A percentile compares a stretch with the other conserved stretches of the same genome.
These are phyloP conservation scores for Zhengitettix transpicula DNA, from an alignment of 2,888 invertebrate genomes.

Conservation along the genomic window DNA sequence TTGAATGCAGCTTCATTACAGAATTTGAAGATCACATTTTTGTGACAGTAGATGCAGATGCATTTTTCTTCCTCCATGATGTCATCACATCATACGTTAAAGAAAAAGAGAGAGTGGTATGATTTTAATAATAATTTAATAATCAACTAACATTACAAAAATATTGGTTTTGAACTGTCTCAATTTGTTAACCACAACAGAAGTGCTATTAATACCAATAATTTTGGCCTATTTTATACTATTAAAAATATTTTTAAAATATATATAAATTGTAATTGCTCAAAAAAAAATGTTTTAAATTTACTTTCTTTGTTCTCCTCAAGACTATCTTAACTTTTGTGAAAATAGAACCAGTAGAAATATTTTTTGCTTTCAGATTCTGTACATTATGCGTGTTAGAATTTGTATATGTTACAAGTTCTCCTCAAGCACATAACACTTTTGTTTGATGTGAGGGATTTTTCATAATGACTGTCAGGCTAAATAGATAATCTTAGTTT, in stretches of 20 bases:
- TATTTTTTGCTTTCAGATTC: too few species aligned
- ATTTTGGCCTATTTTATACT: background rate
- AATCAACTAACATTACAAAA: too few species aligned
- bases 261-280: too few species aligned
- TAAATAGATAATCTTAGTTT: too few species aligned
- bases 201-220: conserved; percentile 1
- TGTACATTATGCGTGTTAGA: too few species aligned
- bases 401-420: too few species aligned
- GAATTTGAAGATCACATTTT: conserved; percentile 98
- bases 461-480: too few species aligned
- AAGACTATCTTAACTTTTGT: too few species aligned
- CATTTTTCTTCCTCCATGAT: conserved; percentile 94
- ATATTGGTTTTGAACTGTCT: background rate
- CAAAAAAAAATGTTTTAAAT: too few species aligned
- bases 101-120: conserved; percentile 74
- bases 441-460: too few species aligned
- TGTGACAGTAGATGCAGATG: conserved; percentile 94
- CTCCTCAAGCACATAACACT: too few species aligned
- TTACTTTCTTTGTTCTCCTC: too few species aligned
- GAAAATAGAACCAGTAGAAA: background rate
- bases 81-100: conserved; percentile 89
- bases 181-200: background rate
- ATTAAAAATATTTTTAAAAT: background rate
- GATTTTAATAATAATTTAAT: conserved; percentile 14
- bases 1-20: conserved; percentile 93